A percentile compares a stretch with the other conserved stretches of the same genome.
These are phyloP conservation scores for Apodemia mormo DNA, from an alignment of 2,888 invertebrate genomes.

Conservation along the genomic window DNA sequence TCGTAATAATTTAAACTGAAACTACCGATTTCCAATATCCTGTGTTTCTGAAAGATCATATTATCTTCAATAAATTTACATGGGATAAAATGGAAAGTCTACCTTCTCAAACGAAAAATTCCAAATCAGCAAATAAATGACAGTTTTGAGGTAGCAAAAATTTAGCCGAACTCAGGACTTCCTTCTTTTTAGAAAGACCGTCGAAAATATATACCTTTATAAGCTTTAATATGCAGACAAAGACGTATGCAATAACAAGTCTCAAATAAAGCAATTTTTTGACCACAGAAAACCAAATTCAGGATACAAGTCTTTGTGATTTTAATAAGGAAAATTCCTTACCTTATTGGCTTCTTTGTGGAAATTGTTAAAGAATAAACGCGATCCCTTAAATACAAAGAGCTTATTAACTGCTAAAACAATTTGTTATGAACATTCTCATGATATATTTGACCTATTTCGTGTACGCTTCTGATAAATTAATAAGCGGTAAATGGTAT, in stretches of 20 bases:
- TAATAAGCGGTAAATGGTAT: constrained; percentile 28
- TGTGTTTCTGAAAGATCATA: too few relatives aligned
- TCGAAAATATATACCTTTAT: too few relatives aligned
- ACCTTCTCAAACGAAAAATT: too few relatives aligned
- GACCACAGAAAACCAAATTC: constrained; percentile 1
- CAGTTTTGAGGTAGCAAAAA: too few relatives aligned
- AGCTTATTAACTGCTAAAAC: constrained; percentile 36
- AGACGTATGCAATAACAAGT: neutral
- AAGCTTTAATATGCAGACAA: too few relatives aligned
- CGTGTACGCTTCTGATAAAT: constrained; percentile 31
- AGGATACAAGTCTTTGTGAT: constrained; percentile 1
- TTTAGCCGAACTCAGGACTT: too few relatives aligned
- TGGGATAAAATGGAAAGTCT: too few relatives aligned
- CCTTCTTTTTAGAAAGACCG: too few relatives aligned
- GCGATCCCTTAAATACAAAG: constrained; percentile 21
- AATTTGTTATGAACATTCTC: constrained; percentile 36
- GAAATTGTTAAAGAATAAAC: constrained; percentile 25
- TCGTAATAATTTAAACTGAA: too few relatives aligned
- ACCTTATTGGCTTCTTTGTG: constrained; percentile 15
- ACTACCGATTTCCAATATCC: too few relatives aligned
- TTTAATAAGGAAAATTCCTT: constrained; percentile 21
- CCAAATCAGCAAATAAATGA: too few relatives aligned
- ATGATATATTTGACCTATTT: constrained; percentile 37
- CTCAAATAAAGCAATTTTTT: constrained; percentile 5
- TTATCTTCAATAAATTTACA: too few relatives aligned